These are phyloP conservation scores for Hozukius guyotensis DNA, from an alignment of 2,797 vertebrate genomes.

Conservation along the genomic window DNA sequence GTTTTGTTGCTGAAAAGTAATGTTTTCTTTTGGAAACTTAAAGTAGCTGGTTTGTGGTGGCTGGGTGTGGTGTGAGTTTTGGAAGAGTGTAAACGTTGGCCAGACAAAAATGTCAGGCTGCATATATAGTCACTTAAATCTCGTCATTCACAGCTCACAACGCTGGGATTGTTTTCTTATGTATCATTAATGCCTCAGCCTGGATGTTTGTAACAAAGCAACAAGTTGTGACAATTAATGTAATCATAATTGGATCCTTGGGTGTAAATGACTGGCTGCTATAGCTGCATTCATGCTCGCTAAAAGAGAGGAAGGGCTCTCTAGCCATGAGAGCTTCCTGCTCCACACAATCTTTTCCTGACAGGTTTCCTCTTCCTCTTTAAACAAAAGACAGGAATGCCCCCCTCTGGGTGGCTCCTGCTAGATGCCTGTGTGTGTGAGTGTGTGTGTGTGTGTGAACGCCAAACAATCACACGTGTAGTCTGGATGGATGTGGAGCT, in stretches of 20 bases:
- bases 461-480: slow-evolving; percentile 73
- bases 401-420: slow-evolving; percentile 69
- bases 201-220: slow-evolving; percentile 40
- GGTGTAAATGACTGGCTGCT: slow-evolving; percentile 86
- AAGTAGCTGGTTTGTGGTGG: slow-evolving; percentile 75
- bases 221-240: slow-evolving; percentile 44
- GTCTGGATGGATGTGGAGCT: slow-evolving; percentile 68
- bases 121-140: slow-evolving; percentile 61
- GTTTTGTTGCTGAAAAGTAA: slow-evolving; percentile 44
- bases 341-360: slow-evolving; percentile 95
- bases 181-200: neutral
- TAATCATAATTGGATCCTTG: slow-evolving; percentile 57
- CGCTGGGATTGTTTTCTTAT: slow-evolving; percentile 31
- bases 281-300: slow-evolving; percentile 84
- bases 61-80: slow-evolving; percentile 83
- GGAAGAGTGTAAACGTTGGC: slow-evolving; percentile 67
- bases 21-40: slow-evolving; percentile 65
- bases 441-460: slow-evolving; percentile 62
- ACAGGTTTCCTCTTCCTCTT: slow-evolving; percentile 96
- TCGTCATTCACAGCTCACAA: slow-evolving; percentile 57
- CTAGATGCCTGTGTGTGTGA: slow-evolving; percentile 58
- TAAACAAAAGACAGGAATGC: slow-evolving; percentile 91
- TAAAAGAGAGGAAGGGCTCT: slow-evolving; percentile 88
- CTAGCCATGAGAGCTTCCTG: slow-evolving; percentile 95
- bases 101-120: slow-evolving; percentile 72